Evolutionary conservation across 92 coral and sea anemone species (phyloP).

Genomic region (Plumapathes pennacea): DNA sequence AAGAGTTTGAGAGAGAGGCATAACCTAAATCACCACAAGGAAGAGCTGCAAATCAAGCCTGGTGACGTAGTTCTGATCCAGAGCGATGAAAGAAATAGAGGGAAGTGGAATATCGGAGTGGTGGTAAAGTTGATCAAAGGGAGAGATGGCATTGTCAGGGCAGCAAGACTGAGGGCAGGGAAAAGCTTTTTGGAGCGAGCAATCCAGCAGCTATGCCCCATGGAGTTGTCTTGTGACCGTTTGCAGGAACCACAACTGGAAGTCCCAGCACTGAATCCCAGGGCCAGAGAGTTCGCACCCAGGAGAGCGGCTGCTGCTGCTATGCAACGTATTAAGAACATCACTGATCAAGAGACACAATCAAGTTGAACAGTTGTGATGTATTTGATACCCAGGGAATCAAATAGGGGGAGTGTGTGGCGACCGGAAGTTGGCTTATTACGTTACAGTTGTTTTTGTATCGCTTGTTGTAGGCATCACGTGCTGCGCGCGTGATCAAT

Average conservation of each 20-base stretch:
- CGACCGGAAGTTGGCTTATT: too few relatives aligned
- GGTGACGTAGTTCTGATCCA: too few relatives aligned
- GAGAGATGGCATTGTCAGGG: slow-evolving; percentile 32
- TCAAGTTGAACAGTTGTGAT: too few relatives aligned
- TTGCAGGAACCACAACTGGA: slow-evolving; percentile 6
- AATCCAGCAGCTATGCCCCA: slow-evolving; percentile 43
- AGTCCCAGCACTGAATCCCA: slow-evolving; percentile 13
- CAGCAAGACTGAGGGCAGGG: slow-evolving; percentile 38
- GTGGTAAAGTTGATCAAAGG: slow-evolving; percentile 42
- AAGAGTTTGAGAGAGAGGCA: too few relatives aligned
- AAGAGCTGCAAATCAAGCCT: neutral
- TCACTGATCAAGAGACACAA: slow-evolving; percentile 8
- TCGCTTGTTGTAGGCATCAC: too few relatives aligned
- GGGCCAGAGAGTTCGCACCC: slow-evolving; percentile 15
- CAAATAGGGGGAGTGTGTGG: too few relatives aligned
- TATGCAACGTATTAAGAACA: slow-evolving; percentile 18
- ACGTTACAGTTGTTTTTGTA: too few relatives aligned
- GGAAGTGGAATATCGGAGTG: slow-evolving; percentile 9
- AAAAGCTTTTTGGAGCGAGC: slow-evolving; percentile 33
- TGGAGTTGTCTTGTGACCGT: slow-evolving; percentile 35
- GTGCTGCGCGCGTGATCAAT: too few relatives aligned
- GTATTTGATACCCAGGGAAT: too few relatives aligned
- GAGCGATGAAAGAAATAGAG: slow-evolving; percentile 9
- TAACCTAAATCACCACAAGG: slow-evolving; percentile 25
- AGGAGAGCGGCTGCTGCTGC: slow-evolving; percentile 20